phyloP scores from a whole-genome alignment of 2,113 vertebrate species.

The Micromys minutus region DNA sequence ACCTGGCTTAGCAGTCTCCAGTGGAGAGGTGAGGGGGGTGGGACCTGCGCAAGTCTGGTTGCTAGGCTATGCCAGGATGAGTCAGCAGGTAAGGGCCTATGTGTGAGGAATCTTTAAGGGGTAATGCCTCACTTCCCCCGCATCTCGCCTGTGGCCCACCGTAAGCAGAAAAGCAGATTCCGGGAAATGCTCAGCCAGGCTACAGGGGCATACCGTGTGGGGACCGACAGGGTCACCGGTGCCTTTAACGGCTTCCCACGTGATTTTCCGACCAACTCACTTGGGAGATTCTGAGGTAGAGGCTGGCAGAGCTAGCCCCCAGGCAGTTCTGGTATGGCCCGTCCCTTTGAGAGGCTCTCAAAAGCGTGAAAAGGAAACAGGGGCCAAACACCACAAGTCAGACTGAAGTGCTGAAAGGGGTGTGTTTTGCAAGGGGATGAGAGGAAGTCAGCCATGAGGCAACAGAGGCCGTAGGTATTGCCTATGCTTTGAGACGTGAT shows the following conservation, averaged over 20 bases:
- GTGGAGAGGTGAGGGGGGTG: no score
- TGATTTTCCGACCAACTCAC: neutral
- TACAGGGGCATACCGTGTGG: neutral
- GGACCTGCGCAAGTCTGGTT: neutral
- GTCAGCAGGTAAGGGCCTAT: neutral
- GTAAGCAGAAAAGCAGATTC: neutral
- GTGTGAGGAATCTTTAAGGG: neutral
- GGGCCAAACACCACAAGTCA: neutral
- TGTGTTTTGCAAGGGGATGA: slow-evolving; percentile 33
- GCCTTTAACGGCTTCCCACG: neutral
- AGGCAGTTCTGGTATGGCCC: neutral
- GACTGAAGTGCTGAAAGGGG: neutral
- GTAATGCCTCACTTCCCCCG: neutral
- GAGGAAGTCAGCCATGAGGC: slow-evolving; percentile 59
- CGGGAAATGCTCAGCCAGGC: neutral
- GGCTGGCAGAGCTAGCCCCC: neutral
- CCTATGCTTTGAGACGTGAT: neutral
- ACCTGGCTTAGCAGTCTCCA: neutral
- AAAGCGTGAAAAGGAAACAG: neutral
- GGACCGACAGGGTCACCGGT: no score
- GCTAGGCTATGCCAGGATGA: neutral
- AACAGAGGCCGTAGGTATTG: neutral
- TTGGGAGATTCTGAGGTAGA: neutral
- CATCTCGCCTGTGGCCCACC: neutral
- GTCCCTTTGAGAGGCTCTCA: neutral